phyloP scores from a whole-genome alignment of 2,797 vertebrate species.

The Crenichthys baileyi region DNA sequence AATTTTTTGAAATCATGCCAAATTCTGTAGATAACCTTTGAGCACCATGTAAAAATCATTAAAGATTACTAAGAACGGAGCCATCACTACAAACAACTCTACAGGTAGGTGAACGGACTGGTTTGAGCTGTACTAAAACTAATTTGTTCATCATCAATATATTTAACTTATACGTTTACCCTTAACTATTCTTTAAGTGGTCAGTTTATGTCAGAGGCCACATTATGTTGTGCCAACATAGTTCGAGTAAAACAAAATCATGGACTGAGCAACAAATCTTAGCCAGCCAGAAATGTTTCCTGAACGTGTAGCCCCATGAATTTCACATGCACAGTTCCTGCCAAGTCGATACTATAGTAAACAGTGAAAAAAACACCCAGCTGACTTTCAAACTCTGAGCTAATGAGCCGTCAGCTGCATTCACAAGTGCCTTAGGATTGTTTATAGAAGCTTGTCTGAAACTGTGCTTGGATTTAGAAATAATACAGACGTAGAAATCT shows the following conservation, averaged over 20 bases:
- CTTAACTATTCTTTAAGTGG: slow-evolving; percentile 20
- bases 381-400: slow-evolving; percentile 52
- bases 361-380: slow-evolving; percentile 13
- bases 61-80: no score
- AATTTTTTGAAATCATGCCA: not conserved
- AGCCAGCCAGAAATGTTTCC: not conserved
- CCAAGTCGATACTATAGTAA: slow-evolving; percentile 39
- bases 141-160: slow-evolving; percentile 49
- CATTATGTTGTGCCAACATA: slow-evolving; percentile 2
- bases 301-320: slow-evolving; percentile 21
- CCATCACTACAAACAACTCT: no score
- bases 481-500: slow-evolving; percentile 45
- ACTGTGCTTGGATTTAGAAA: slow-evolving; percentile 44
- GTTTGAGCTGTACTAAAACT: slow-evolving; percentile 43
- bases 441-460: slow-evolving; percentile 36
- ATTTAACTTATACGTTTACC: slow-evolving; percentile 36
- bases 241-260: slow-evolving; percentile 13
- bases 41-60: not conserved
- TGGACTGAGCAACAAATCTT: not conserved
- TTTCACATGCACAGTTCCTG: slow-evolving; percentile 37
- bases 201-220: slow-evolving; percentile 12
- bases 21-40: not conserved
- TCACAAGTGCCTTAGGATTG: slow-evolving; percentile 46
- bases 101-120: not conserved
- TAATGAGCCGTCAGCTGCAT: slow-evolving; percentile 63